Percentiles rank a stretch among this genome's conserved stretches.
These are phyloP conservation scores for Dipodomys merriami DNA, from an alignment of 2,113 vertebrate genomes.

Conservation along the genomic window DNA sequence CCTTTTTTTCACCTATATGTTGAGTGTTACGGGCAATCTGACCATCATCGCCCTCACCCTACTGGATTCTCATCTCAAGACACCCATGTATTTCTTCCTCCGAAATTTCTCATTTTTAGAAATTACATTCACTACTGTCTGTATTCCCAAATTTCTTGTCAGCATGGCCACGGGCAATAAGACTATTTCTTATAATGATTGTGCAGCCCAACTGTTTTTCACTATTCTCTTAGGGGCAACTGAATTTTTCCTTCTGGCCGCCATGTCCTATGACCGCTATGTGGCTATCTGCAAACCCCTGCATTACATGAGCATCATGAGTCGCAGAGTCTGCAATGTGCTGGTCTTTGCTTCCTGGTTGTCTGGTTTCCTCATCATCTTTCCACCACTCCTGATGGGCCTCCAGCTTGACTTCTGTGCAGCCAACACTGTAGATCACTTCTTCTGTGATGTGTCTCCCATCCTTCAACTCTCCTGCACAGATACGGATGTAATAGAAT, in stretches of 20 bases:
- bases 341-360: conserved; percentile 70
- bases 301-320: conserved; percentile 71
- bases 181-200: conserved; percentile 72
- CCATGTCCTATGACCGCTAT: conserved; percentile 71
- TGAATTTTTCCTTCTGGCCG: conserved; percentile 74
- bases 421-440: conserved; percentile 68
- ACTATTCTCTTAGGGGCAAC: conserved; percentile 66
- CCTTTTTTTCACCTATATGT: conserved; percentile 67
- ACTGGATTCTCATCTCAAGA: conserved; percentile 69
- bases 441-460: conserved; percentile 67
- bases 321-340: conserved; percentile 45
- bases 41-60: conserved; percentile 70
- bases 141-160: conserved; percentile 61
- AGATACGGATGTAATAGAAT: conserved; percentile 57
- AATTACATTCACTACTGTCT: conserved; percentile 69
- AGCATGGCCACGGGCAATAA: conserved; percentile 68
- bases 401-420: conserved; percentile 72
- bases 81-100: conserved; percentile 77
- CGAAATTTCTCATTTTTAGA: conserved; percentile 74
- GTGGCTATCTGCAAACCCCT: conserved; percentile 74
- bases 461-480: conserved; percentile 72
- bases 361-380: conserved; percentile 71
- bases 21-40: conserved; percentile 62
- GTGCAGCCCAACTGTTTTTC: conserved; percentile 76
- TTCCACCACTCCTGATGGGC: conserved; percentile 51